Percentiles rank a stretch among this genome's conserved stretches.
These are phyloP conservation scores for Bombyx mori DNA, from an alignment of 1,140 invertebrate genomes.

Conservation along the genomic window DNA sequence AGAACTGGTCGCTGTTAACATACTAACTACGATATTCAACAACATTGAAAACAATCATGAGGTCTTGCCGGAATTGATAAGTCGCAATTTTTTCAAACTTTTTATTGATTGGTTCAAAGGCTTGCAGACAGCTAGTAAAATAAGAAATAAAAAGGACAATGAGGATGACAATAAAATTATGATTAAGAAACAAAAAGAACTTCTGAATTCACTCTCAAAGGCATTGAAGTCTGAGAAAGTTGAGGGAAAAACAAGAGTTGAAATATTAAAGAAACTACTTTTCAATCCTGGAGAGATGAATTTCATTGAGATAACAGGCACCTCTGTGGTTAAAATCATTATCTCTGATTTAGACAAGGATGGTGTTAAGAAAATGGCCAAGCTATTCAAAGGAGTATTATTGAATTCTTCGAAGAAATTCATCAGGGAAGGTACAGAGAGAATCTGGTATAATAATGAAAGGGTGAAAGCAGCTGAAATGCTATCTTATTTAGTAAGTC, in stretches of 20 bases:
- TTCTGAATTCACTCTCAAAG: constrained; percentile 70
- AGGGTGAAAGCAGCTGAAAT: constrained; percentile 77
- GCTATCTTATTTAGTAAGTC: constrained; percentile 76
- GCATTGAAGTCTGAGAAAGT: constrained; percentile 64
- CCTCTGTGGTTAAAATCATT: constrained; percentile 74
- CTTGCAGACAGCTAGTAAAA: constrained; percentile 59
- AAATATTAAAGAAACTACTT: constrained; percentile 75
- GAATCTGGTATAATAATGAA: constrained; percentile 77
- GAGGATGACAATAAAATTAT: constrained; percentile 69
- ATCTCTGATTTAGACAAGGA: constrained; percentile 73
- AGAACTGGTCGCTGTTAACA: constrained; percentile 69
- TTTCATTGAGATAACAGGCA: constrained; percentile 79
- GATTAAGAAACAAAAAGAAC: constrained; percentile 70
- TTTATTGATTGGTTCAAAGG: constrained; percentile 73
- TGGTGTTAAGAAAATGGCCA: constrained; percentile 75
- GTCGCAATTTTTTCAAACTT: constrained; percentile 71
- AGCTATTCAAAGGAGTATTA: constrained; percentile 74
- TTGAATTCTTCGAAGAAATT: constrained; percentile 67
- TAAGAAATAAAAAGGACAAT: constrained; percentile 55
- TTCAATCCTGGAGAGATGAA: constrained; percentile 78
- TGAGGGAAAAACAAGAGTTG: constrained; percentile 68
- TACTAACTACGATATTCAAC: constrained; percentile 69
- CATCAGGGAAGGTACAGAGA: constrained; percentile 60
- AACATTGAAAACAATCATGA: constrained; percentile 62
- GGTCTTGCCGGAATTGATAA: constrained; percentile 66